Conservation (phyloP, 2,888 invertebrate genomes). For the Neocrepidodera transversa region DNA sequence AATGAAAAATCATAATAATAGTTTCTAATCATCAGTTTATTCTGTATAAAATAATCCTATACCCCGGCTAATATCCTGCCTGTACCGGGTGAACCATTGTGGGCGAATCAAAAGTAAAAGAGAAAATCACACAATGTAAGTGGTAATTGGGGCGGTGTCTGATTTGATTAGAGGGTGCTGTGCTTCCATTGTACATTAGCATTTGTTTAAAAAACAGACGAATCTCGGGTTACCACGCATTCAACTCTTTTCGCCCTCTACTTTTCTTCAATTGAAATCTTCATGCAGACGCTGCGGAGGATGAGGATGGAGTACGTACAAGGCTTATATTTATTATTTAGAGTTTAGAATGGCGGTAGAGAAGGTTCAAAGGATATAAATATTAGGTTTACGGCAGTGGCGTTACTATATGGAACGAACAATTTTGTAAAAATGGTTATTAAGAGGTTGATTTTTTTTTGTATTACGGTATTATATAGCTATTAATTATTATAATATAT, state of each 20-base stretch:
- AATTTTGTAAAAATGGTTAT: too few relatives aligned
- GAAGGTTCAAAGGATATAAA: conserved; percentile 7
- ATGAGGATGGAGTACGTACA: not conserved
- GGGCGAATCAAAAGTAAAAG: conserved; percentile 16
- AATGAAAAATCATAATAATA: too few relatives aligned
- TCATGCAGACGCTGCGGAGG: conserved; percentile 10
- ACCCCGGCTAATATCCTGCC: conserved; percentile 22
- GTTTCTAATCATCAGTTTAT: too few relatives aligned
- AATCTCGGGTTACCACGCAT: conserved; percentile 41
- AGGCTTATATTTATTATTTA: conserved; percentile 7
- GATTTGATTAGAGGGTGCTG: conserved; percentile 44
- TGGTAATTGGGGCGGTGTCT: conserved; percentile 44
- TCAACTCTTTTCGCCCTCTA: conserved; percentile 31
- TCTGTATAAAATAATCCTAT: too few relatives aligned
- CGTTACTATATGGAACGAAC: too few relatives aligned
- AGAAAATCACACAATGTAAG: conserved; percentile 33
- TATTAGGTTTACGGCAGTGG: not conserved
- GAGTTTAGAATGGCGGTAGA: conserved; percentile 14
- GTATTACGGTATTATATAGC: too few relatives aligned
- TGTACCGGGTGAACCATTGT: conserved; percentile 21
- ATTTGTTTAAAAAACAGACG: conserved; percentile 45
- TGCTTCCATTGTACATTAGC: conserved; percentile 41
- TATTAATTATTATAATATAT: too few relatives aligned
- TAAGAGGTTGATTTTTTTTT: too few relatives aligned
- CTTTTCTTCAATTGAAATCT: conserved; percentile 17